Percentiles rank a stretch among this genome's conserved stretches.
These are phyloP conservation scores for Mercenaria mercenaria DNA, from an alignment of 1,140 invertebrate genomes.

Conservation along the genomic window DNA sequence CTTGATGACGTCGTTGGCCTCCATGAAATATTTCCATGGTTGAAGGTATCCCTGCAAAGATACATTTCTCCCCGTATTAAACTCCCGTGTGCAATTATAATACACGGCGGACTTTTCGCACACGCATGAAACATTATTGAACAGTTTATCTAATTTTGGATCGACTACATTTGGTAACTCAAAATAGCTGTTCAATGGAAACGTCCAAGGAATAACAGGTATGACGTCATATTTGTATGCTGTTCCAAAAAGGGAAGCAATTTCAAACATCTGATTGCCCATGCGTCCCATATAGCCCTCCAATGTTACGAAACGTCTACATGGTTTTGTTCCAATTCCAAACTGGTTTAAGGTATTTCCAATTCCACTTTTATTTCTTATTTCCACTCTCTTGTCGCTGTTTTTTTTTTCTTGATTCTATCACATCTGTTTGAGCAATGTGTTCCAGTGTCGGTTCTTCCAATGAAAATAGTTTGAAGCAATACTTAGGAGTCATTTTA, in stretches of 20 bases:
- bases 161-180: neutral
- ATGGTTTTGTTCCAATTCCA: neutral
- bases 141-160: neutral
- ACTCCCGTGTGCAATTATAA: neutral
- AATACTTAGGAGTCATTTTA: too few species aligned
- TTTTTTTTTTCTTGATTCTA: too few species aligned
- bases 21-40: constrained; percentile 14
- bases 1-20: neutral
- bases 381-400: too few species aligned
- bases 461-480: too few species aligned
- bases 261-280: neutral
- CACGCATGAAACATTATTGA: neutral
- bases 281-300: neutral
- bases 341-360: too few species aligned
- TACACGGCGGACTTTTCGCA: neutral
- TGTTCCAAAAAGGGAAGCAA: neutral
- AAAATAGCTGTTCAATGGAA: neutral
- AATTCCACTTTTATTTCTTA: too few species aligned
- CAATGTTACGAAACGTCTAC: neutral
- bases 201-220: neutral
- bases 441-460: too few species aligned
- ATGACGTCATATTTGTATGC: neutral
- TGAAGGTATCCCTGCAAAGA: constrained; percentile 11
- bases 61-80: neutral
- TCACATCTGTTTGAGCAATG: too few species aligned